Base-by-base conservation (phyloP, 2,113 vertebrate species). In the Myodes glareolus region DNA sequence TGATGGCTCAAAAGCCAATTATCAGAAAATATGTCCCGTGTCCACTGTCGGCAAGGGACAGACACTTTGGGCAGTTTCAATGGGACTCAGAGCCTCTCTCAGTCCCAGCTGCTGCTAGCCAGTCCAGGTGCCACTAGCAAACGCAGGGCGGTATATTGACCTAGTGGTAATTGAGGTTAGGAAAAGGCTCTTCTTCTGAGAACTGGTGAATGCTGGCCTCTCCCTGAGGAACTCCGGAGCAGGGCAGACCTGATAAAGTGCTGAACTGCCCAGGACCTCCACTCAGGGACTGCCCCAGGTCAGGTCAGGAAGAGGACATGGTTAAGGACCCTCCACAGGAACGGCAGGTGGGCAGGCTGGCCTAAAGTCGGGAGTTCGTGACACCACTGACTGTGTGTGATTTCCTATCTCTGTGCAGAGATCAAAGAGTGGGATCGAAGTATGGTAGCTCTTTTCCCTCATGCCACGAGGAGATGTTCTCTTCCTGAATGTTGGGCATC, bases 181-280 rank as follows among this genome's bases (percentile, higher is more conserved):
- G 98, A 98, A 99, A 98, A 99, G 98, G 95, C 97, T 98, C 98
- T 98, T 99, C 98, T 98, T 98, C 98, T 98, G 97, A 98, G 96
- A 98, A 97, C 97, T 98, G 95, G 94, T 98, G 97, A 97, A 98
- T 97, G 97, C 96, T 95, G 39, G 94, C 82, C 87, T 98, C 94
- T 98, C 97, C 98, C 97, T 33, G 90, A 8, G 85, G 94, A 96
- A 96, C 92, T 97, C 92, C 94, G 92, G 88, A 94, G 95, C 95
- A 97, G 81, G 96, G 92, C 96, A 94, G 68, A 50, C 63, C 73
- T 42, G 36, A 91, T 96, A 95, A 98, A 97, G 88, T 68, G 65
- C 73, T 73, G 97, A 98, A 97, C 91, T 92, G 85, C 67, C 47
- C 81, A 97, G 96, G 97, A 94, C 90, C 80, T 96, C 91, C 0